These are phyloP conservation scores for Prietella phreatophila DNA, from an alignment of 2,113 vertebrate genomes.

Conservation along the genomic window DNA sequence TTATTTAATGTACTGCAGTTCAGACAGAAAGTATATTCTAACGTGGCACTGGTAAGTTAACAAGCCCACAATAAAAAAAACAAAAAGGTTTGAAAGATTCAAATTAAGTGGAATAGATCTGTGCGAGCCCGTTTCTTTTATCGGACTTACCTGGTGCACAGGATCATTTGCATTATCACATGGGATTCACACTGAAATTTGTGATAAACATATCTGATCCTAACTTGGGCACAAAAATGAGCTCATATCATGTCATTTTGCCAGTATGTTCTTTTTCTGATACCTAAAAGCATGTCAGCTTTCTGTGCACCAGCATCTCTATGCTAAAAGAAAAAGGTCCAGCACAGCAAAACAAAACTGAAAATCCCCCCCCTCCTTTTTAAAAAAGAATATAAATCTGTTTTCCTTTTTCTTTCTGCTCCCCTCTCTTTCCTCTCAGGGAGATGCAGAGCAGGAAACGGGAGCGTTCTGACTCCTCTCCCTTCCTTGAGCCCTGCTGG, in stretches of 20 bases:
- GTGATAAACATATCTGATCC: not conserved
- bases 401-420: slow-evolving; percentile 39
- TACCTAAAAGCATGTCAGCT: not conserved
- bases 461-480: not conserved
- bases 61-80: slow-evolving; percentile 57
- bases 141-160: slow-evolving; percentile 52
- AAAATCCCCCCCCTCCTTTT: slow-evolving; percentile 63
- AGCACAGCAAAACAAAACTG: slow-evolving; percentile 70
- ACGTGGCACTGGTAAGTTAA: slow-evolving; percentile 75
- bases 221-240: not conserved
- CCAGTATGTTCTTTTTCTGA: not conserved
- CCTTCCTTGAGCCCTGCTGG: slow-evolving; percentile 56
- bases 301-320: not conserved
- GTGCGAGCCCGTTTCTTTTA: slow-evolving; percentile 66
- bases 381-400: slow-evolving; percentile 67
- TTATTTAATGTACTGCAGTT: slow-evolving; percentile 76
- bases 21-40: slow-evolving; percentile 77
- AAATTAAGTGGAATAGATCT: slow-evolving; percentile 52
- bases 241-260: not conserved
- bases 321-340: slow-evolving; percentile 62
- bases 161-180: too few relatives aligned
- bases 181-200: too few relatives aligned
- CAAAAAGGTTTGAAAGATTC: slow-evolving; percentile 37
- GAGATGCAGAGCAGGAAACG: slow-evolving; percentile 45
- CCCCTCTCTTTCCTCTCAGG: slow-evolving; percentile 50